phyloP scores from a whole-genome alignment of 1,140 invertebrate species.

The Caenorhabditis briggsae region DNA sequence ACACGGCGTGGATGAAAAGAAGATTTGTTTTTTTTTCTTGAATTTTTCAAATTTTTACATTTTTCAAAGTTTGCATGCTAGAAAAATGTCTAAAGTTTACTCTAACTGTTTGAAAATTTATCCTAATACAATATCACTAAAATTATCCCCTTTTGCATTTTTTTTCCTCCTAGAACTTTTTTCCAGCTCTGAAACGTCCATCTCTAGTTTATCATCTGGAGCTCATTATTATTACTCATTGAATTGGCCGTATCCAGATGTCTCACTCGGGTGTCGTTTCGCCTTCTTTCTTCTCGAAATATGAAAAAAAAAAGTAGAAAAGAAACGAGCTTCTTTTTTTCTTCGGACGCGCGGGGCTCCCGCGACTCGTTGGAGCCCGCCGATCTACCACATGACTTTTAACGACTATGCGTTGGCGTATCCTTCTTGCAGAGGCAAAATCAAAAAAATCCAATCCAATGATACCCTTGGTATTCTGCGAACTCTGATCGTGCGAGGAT shows the following conservation, averaged over 20 bases:
- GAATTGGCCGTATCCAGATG: constrained; percentile 55
- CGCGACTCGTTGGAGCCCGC: constrained; percentile 16
- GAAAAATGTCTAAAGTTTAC: too few species aligned
- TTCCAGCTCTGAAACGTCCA: too few species aligned
- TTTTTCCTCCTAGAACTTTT: background rate
- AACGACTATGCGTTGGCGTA: constrained; percentile 55
- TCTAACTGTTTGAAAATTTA: too few species aligned
- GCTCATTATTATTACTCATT: constrained; percentile 56
- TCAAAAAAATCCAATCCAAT: background rate
- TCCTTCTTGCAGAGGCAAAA: background rate
- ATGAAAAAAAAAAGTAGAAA: constrained; percentile 47
- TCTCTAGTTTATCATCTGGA: constrained; percentile 32
- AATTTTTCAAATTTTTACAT: background rate
- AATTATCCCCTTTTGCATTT: background rate
- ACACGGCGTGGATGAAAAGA: constrained; percentile 5
- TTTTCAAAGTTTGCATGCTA: too few species aligned
- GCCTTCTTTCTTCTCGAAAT: constrained; percentile 41
- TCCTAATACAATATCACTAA: too few species aligned
- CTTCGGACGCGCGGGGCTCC: background rate
- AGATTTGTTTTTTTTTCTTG: background rate
- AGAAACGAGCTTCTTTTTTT: constrained; percentile 42
- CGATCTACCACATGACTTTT: constrained; percentile 48
- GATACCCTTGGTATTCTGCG: background rate
- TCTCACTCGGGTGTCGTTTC: background rate
- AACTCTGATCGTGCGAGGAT: constrained; percentile 21